Conservation (phyloP, 2,888 invertebrate genomes). For the Lepidonotus clava region DNA sequence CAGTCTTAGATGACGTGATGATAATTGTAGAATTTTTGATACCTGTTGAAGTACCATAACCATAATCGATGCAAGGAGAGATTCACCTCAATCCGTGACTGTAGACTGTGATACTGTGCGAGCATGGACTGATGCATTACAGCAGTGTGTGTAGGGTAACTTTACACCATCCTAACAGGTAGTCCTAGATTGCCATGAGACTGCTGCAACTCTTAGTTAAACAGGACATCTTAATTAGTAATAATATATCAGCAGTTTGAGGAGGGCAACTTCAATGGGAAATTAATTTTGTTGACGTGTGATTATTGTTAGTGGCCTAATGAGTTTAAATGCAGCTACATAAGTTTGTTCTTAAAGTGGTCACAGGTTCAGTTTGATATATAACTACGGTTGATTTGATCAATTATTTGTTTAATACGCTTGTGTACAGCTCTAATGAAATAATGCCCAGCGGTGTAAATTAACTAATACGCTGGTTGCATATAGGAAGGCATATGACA, state of each 20-base stretch:
- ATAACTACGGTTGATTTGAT: slow-evolving; percentile 12
- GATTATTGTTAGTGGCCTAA: slow-evolving; percentile 21
- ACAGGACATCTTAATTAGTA: slow-evolving; percentile 12
- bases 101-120: slow-evolving; percentile 48
- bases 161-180: not conserved
- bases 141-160: slow-evolving; percentile 20
- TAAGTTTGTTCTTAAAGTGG: slow-evolving; percentile 42
- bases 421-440: slow-evolving; percentile 30
- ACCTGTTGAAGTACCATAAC: slow-evolving; percentile 34
- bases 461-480: slow-evolving; percentile 7
- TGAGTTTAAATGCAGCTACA: slow-evolving; percentile 32
- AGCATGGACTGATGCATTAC: slow-evolving; percentile 30
- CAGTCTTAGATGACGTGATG: not conserved
- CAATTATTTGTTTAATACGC: slow-evolving; percentile 8
- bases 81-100: slow-evolving; percentile 39
- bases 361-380: slow-evolving; percentile 41
- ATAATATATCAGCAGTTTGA: not conserved
- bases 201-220: not conserved
- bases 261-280: not conserved
- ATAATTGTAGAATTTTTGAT: not conserved
- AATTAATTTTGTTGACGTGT: slow-evolving; percentile 12
- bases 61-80: slow-evolving; percentile 47
- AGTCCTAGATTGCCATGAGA: not conserved
- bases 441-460: slow-evolving; percentile 42
- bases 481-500: not conserved